Evolutionary conservation across 1,140 invertebrate species (phyloP), one percentile per base, ranked within the genome.

Genomic region (Platorchestia sp.): DNA sequence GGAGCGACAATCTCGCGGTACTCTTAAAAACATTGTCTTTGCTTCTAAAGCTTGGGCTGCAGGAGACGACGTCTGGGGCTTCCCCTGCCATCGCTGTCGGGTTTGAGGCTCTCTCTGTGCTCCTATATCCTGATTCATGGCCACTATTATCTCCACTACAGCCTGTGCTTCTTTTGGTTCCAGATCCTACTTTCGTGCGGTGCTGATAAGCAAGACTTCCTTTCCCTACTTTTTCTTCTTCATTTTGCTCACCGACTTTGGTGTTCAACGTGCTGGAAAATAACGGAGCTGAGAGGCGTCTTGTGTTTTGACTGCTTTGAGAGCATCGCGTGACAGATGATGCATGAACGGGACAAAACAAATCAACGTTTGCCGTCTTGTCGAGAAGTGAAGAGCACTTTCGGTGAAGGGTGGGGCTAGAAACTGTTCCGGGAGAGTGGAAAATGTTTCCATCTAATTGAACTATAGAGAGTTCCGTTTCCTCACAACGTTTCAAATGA

Each of bases 41-140:
- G 91, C 45, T 45, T 93, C 44, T 19, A 40, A 45, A 93, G 91
- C 91, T n/a, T 44, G 45, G 43, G 16, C 91, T 47, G 43, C 36
- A 93, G 91, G 43, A 93, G 91, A 93, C 91, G 45, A 93, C 91
- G 91, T 93, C 91, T 93, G 43, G 40, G 45, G 91, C 43, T 93
- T 93, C 91, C 91, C 91, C 91, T 93, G 91, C 91, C 91, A 93
- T 93, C 91, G 91, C 91, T 93, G 91, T 93, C 91, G 43, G 91
- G 91, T 47, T 47, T 47, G 91, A 93, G 45, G 43, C 45, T 45
- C 43, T 42, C 91, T 45, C 43, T 93, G 91, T 93, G 91, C 91
- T 45, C 91, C 91, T 93, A 45, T 93, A 93, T 93, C 91, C 91
- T 93, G 91, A 93, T 93, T 93, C 91, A 93, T 93, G 91, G 36